Base-by-base conservation (phyloP, 1,140 invertebrate genomes). In the Neodiprion pinetum region DNA sequence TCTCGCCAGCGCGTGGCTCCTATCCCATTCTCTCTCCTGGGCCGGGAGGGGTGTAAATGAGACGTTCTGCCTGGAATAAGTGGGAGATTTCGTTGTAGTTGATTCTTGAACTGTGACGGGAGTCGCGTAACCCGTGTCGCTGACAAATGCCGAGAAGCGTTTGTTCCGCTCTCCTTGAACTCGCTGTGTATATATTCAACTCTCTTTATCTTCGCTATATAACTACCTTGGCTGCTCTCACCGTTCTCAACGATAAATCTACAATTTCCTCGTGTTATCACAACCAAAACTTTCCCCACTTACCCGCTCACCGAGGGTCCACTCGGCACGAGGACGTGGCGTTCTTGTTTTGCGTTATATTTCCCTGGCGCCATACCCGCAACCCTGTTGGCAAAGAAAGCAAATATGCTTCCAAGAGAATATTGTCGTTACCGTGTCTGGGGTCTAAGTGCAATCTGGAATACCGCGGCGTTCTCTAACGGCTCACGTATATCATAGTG, bases 381-480 rank as follows among this genome's bases (percentile, higher is more conserved):
- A 61, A 61, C 53, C 53, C 53, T 17, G 53, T 61, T 61, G 53
- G 53, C 53, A 61, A 61, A 61, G 53, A 61, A 61, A 61, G 9
- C 53, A 61, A 61, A 61, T 61, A 61, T 61, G 53, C 53, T 61
- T 61, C 53, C 3, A 3, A 61, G 53, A 61, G 53, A 61, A 61
- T 61, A 61, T 61, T 61, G 53, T 61, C 53, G 5, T 61, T 61
- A 61, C 11, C 53, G n/a, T 61, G 53, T 9, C 53, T 61, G 53
- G 53, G 53, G 53, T 61, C 53, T 61, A 61, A 61, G 53, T 61
- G 53, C 53, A 61, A 61, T 61, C 53, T 61, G 53, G 53, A 61
- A 61, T 61, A 14, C 53, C 53, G n/a, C 53, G 9, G 11, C 53
- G 53, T 61, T 61, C n/a, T 61, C n/a, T 61, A 8, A 61, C 53